phyloP scores from a whole-genome alignment of 2,113 vertebrate genomes.

The Cephalopholis sonnerati region DNA sequence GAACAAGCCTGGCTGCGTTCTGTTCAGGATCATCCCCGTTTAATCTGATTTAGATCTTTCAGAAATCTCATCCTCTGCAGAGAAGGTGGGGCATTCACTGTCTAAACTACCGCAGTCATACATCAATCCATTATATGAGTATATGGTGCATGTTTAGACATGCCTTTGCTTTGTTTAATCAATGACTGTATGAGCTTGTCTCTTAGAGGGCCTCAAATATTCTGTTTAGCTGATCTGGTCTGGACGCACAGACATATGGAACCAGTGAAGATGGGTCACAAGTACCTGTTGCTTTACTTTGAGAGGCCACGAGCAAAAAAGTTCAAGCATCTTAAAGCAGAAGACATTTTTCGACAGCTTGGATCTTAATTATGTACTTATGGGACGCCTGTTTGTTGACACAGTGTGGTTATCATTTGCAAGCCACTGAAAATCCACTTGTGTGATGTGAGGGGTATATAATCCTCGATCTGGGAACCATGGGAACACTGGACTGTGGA shows the following conservation, averaged over 20 bases:
- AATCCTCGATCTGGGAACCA: background rate
- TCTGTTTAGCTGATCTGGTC: background rate
- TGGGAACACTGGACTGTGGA: background rate
- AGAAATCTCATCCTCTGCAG: constrained; percentile 12
- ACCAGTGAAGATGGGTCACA: background rate
- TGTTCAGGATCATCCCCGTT: constrained; percentile 7
- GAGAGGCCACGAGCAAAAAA: background rate
- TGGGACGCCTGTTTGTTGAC: background rate
- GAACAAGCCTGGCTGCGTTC: background rate
- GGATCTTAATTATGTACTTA: constrained; percentile 2
- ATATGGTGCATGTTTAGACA: no score
- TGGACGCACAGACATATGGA: background rate
- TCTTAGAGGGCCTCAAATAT: background rate
- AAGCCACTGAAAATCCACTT: background rate
- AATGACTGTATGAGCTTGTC: background rate
- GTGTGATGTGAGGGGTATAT: background rate
- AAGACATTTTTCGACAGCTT: background rate
- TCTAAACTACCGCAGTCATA: background rate
- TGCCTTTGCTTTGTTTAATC: background rate
- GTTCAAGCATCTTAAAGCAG: background rate
- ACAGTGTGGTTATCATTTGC: background rate
- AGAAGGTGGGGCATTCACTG: background rate
- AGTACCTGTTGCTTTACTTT: background rate
- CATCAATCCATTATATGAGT: background rate
- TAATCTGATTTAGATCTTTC: constrained; percentile 17